phyloP scores from a whole-genome alignment of 2,797 vertebrate genomes.

The Chelidonichthys spinosus region DNA sequence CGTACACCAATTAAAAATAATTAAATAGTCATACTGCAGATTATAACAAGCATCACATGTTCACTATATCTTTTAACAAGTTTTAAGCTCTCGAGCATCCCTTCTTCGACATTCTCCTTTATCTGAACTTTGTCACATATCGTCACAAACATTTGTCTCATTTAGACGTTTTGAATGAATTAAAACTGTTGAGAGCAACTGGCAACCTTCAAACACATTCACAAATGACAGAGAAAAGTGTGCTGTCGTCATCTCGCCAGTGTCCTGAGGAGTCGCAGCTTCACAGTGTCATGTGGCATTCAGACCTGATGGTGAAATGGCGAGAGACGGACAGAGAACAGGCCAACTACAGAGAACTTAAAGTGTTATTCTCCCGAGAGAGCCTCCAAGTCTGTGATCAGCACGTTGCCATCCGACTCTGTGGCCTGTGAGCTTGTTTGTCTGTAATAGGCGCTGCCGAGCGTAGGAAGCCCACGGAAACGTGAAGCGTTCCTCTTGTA shows the following conservation, averaged over 20 bases:
- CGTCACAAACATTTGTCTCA: background rate
- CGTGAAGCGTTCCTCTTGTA: constrained; percentile 83
- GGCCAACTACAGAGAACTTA: background rate
- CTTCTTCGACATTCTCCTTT: constrained; percentile 15
- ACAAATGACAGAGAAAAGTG: constrained; percentile 4
- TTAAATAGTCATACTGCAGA: background rate
- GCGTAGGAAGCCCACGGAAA: constrained; percentile 78
- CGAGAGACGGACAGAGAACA: constrained; percentile 5
- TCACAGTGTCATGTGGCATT: constrained; percentile 55
- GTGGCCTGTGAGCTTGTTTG: constrained; percentile 81
- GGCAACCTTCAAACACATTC: constrained; percentile 32
- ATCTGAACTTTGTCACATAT: constrained; percentile 11
- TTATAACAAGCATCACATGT: constrained; percentile 5
- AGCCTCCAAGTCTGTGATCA: constrained; percentile 90
- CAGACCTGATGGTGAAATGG: constrained; percentile 47
- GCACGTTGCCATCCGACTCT: constrained; percentile 89
- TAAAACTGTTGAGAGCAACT: constrained; percentile 7
- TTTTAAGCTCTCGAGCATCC: constrained; percentile 16
- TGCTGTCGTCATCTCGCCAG: constrained; percentile 38
- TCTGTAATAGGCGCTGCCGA: constrained; percentile 85
- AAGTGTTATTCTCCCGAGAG: constrained; percentile 80
- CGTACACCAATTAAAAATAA: constrained; percentile 4
- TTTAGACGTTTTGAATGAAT: constrained; percentile 19
- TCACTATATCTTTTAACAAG: constrained; percentile 17
- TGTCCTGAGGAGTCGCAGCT: constrained; percentile 68